Percentiles rank a stretch among this genome's conserved stretches.
Conservation (phyloP, 2,888 invertebrate genomes). For the Sussaba pulchella region DNA sequence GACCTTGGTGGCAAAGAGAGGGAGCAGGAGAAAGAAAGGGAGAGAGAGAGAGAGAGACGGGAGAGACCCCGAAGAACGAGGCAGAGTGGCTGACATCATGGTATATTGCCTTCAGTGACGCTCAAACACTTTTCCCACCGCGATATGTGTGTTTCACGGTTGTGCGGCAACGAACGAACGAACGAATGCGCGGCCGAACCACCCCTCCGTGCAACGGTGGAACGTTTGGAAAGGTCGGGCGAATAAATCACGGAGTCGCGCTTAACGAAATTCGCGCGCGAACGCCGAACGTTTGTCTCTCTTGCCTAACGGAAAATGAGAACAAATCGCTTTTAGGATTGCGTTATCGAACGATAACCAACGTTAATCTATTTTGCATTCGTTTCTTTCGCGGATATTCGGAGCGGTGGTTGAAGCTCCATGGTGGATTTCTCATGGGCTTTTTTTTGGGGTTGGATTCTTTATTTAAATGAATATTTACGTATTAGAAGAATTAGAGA, state of each 20-base stretch:
- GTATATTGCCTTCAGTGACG: slow-evolving; percentile 83
- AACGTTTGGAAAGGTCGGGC: slow-evolving; percentile 46
- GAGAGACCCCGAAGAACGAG: slow-evolving; percentile 68
- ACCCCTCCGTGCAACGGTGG: slow-evolving; percentile 42
- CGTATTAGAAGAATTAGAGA: too few species aligned
- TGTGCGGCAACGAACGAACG: slow-evolving; percentile 47
- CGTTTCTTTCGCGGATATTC: slow-evolving; percentile 1
- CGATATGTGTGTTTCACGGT: slow-evolving; percentile 48
- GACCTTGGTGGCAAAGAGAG: slow-evolving; percentile 59
- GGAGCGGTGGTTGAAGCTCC: background rate
- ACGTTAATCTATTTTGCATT: slow-evolving; percentile 48
- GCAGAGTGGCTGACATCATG: slow-evolving; percentile 82
- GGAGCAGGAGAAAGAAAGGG: too few species aligned
- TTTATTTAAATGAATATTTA: too few species aligned
- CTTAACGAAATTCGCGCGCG: slow-evolving; percentile 72
- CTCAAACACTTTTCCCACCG: slow-evolving; percentile 79
- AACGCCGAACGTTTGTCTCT: slow-evolving; percentile 65
- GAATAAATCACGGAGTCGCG: slow-evolving; percentile 73
- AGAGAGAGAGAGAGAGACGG: too few species aligned
- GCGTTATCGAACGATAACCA: slow-evolving; percentile 58
- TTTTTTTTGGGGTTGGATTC: too few species aligned
- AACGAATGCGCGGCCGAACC: too few species aligned
- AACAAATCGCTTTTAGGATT: slow-evolving; percentile 56
- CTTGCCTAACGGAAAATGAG: slow-evolving; percentile 51
- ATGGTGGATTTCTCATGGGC: too few species aligned